Percentiles rank a stretch among this genome's conserved stretches.
Conservation (phyloP, 2,797 vertebrate species). For the Malurus leucopterus region DNA sequence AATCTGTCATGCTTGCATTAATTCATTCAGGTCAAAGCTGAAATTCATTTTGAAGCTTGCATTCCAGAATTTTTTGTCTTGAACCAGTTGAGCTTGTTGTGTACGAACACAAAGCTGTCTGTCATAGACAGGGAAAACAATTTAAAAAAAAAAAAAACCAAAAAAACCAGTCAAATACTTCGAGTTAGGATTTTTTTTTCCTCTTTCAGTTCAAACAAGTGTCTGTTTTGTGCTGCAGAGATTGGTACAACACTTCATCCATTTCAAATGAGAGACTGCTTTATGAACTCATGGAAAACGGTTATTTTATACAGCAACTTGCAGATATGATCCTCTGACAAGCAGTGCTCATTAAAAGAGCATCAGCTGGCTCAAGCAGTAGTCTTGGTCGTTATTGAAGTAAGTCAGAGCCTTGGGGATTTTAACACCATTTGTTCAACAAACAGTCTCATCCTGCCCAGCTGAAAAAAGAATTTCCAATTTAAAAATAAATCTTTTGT, state of each 20-base stretch:
- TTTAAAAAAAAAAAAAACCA: background rate
- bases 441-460: slow-evolving; percentile 51
- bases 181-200: background rate
- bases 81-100: slow-evolving; percentile 17
- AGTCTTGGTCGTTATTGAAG: slow-evolving; percentile 20
- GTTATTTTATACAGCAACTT: slow-evolving; percentile 56
- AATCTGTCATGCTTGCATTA: slow-evolving; percentile 6
- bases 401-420: slow-evolving; percentile 26
- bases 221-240: slow-evolving; percentile 30
- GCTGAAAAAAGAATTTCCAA: slow-evolving; percentile 10
- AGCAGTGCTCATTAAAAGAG: slow-evolving; percentile 60
- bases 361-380: slow-evolving; percentile 31
- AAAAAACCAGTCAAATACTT: background rate
- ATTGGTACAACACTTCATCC: slow-evolving; percentile 18
- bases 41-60: slow-evolving; percentile 12
- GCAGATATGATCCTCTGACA: slow-evolving; percentile 60
- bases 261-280: slow-evolving; percentile 45
- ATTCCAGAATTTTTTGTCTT: slow-evolving; percentile 14
- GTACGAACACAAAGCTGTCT: background rate
- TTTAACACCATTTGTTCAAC: slow-evolving; percentile 63
- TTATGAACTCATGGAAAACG: slow-evolving; percentile 50
- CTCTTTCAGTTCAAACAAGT: slow-evolving; percentile 46
- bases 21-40: slow-evolving; percentile 15
- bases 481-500: slow-evolving; percentile 64
- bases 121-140: slow-evolving; percentile 7